Base-by-base conservation (phyloP, 2,888 invertebrate genomes). In the Uropetala carovei region DNA sequence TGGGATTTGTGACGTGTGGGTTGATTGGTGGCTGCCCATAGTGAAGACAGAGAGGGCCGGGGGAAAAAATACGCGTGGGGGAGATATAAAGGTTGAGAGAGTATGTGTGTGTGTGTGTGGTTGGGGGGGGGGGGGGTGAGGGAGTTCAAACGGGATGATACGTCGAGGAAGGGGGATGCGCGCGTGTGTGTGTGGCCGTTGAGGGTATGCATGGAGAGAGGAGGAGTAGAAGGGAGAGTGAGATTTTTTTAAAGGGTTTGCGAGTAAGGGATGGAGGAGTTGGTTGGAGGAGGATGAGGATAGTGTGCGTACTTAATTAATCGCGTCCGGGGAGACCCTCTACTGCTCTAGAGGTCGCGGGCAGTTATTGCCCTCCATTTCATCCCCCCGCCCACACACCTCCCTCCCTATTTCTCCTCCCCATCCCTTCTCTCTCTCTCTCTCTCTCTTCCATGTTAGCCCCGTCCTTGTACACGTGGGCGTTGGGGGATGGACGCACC, bases 11-110 rank as follows among this genome's bases (percentile, higher is more conserved):
- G 89, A 89, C 89, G 89, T 89, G 60, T 43, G n/a, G 64, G 60
- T 89, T 89, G 89, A 89, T 89, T 89, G 89, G 89, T 89, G 89
- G 89, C 89, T 89, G 89, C 89, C 89, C 89, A 68, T 89, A 89
- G 60, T 89, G 89, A 89, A 89, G 89, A 89, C 89, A 89, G 64
- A 89, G 64, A 16, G 64, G 43, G 64, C 14, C 4, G 18, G 82
- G 11, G 22, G 22, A 75, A 75, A 75, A 75, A n/a, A n/a, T n/a
- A 75, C 27, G 75, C 75, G 75, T 75, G 75, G 75, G 75, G 75
- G 75, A 27, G 75, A 75, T 75, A 27, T 75, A 75, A 75, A 60
- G 60, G 86, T 27, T 18, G 64, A 27, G 75, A 75, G 64, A 4
- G 64, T 82, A 30, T 16, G 27, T 43, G n/a, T 43, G 83, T 83